Evolutionary conservation across 2,113 vertebrate species (phyloP).

Genomic region (Capreolus pygargus): DNA sequence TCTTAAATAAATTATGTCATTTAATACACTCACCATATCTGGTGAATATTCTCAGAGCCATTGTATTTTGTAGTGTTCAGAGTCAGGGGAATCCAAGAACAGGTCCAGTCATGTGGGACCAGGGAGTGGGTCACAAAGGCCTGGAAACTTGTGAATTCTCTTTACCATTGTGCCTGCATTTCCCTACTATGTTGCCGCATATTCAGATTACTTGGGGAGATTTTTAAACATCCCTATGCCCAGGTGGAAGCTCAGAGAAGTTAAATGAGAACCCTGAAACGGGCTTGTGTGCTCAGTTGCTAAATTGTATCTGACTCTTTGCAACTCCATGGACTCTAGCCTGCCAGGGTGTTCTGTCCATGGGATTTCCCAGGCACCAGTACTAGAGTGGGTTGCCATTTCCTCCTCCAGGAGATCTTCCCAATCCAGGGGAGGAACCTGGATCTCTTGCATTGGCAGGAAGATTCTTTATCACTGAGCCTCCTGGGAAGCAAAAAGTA

Average conservation of each 20-base stretch:
- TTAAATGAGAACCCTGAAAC: background rate
- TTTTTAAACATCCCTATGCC: background rate
- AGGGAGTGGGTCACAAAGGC: background rate
- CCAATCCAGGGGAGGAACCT: background rate
- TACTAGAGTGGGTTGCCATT: background rate
- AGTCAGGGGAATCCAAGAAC: background rate
- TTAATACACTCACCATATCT: rapidly evolving
- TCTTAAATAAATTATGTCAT: background rate
- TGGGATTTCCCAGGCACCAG: background rate
- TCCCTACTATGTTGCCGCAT: background rate
- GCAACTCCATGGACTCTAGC: background rate
- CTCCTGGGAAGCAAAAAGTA: background rate
- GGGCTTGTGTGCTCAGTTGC: background rate
- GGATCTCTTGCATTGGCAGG: background rate
- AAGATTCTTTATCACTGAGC: background rate
- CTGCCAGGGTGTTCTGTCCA: background rate
- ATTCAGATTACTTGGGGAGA: background rate
- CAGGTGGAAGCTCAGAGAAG: too few species aligned
- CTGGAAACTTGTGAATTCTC: background rate
- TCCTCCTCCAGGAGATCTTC: background rate
- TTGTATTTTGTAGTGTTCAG: background rate
- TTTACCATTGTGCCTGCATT: background rate
- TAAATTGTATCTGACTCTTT: background rate
- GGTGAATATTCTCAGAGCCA: background rate
- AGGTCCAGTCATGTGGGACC: too few species aligned